These are phyloP conservation scores for Phalanger gymnotis DNA, from an alignment of 2,797 vertebrate genomes.

Conservation along the genomic window DNA sequence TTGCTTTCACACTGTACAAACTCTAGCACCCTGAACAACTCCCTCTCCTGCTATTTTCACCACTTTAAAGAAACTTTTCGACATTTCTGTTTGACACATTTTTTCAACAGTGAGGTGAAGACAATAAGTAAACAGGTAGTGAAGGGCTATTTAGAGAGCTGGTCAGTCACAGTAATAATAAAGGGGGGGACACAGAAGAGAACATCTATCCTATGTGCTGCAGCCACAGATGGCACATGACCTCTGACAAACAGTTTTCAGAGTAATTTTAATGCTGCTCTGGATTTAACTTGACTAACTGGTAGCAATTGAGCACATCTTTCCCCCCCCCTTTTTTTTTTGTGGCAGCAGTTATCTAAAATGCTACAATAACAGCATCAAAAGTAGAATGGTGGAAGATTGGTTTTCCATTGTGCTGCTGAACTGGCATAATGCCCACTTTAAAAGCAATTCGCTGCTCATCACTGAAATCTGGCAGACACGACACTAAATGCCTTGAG, in stretches of 20 bases:
- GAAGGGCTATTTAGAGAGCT: constrained; percentile 88
- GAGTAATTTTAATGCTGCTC: constrained; percentile 93
- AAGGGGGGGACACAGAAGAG: constrained; percentile 82
- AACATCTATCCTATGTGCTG: constrained; percentile 86
- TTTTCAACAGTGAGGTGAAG: constrained; percentile 89
- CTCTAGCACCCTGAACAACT: constrained; percentile 87
- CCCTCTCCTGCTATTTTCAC: constrained; percentile 88
- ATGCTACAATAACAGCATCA: constrained; percentile 95
- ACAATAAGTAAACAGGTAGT: constrained; percentile 90
- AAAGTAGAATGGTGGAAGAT: constrained; percentile 95
- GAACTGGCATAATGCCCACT: constrained; percentile 96
- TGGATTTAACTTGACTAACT: constrained; percentile 94
- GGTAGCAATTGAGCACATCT: constrained; percentile 92
- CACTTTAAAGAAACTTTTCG: constrained; percentile 90
- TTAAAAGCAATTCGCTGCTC: constrained; percentile 96
- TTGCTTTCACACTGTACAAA: constrained; percentile 86
- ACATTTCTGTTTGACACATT: constrained; percentile 87
- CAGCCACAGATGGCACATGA: constrained; percentile 87
- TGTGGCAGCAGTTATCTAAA: constrained; percentile 95
- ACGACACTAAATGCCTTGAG: constrained; percentile 94
- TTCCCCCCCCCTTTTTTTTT: constrained; percentile 75
- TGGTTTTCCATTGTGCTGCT: constrained; percentile 95
- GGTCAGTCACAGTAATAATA: constrained; percentile 88
- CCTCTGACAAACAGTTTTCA: constrained; percentile 92
- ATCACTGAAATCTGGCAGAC: constrained; percentile 95